These are phyloP conservation scores for Indicator maculatus DNA, from an alignment of 2,113 vertebrate species.

Conservation along the genomic window DNA sequence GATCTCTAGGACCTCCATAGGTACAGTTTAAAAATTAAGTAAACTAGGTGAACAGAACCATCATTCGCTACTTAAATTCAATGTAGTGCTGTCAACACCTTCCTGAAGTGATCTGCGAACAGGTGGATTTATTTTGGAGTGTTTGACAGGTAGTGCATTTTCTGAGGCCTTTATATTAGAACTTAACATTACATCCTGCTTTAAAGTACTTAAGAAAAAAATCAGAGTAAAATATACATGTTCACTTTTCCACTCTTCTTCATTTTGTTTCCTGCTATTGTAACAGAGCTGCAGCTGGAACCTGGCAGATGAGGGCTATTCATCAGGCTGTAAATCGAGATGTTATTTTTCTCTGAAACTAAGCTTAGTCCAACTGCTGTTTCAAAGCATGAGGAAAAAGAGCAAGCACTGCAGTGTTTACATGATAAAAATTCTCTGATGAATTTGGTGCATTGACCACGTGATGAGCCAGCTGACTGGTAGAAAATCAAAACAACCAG, in stretches of 20 bases:
- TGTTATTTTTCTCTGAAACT: background rate
- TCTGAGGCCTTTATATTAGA: background rate
- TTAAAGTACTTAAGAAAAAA: background rate
- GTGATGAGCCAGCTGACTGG: background rate
- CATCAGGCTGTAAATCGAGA: background rate
- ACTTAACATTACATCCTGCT: background rate
- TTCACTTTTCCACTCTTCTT: background rate
- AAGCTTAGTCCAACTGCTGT: background rate
- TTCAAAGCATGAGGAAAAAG: background rate
- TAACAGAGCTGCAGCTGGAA: background rate
- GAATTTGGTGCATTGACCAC: background rate
- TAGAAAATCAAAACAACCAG: background rate
- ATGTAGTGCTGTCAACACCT: background rate
- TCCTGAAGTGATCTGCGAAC: slow-evolving; percentile 1
- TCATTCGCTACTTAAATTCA: background rate
- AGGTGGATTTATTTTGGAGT: slow-evolving; percentile 8
- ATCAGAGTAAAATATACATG: background rate
- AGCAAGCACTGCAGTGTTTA: background rate
- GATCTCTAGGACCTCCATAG: background rate
- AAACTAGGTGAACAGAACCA: background rate
- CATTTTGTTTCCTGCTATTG: background rate
- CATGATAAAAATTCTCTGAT: background rate
- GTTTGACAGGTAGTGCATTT: background rate
- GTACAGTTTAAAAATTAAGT: background rate
- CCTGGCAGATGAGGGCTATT: background rate